phyloP scores from a whole-genome alignment of 2,797 vertebrate genomes.

The Sebastiscus tertius region DNA sequence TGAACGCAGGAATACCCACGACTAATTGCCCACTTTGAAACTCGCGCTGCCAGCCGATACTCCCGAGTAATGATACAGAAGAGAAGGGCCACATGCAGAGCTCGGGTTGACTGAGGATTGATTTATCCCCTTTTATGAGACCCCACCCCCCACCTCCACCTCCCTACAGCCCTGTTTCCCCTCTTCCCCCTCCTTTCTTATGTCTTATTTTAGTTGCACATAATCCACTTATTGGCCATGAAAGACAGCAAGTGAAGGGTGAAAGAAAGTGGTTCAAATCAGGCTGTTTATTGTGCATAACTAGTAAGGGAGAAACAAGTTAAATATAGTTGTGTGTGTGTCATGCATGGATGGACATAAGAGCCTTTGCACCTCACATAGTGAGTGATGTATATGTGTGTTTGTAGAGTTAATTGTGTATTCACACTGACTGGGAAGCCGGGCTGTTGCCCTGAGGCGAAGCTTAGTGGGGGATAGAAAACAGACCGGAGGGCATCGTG shows the following conservation, averaged over 20 bases:
- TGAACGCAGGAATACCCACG: constrained; percentile 21
- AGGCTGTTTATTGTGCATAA: constrained; percentile 12
- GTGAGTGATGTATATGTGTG: constrained; percentile 14
- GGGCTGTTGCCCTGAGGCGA: constrained; percentile 36
- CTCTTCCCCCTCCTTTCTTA: neutral
- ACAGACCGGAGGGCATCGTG: constrained; percentile 36
- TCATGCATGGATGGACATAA: neutral
- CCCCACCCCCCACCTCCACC: constrained; percentile 45
- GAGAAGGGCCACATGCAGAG: constrained; percentile 39
- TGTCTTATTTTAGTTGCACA: constrained; percentile 53
- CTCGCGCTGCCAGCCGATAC: neutral
- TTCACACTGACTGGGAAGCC: constrained; percentile 17
- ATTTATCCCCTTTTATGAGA: constrained; percentile 45
- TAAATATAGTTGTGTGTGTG: constrained; percentile 7
- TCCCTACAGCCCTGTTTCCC: neutral
- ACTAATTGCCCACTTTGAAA: constrained; percentile 63
- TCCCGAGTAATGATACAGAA: constrained; percentile 11
- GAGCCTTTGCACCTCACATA: constrained; percentile 4
- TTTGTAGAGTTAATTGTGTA: constrained; percentile 41
- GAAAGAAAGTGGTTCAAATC: constrained; percentile 50
- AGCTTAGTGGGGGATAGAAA: constrained; percentile 38
- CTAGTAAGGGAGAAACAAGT: neutral
- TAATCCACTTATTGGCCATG: constrained; percentile 67
- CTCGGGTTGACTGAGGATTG: constrained; percentile 42
- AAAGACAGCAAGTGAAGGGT: constrained; percentile 49